Evolutionary conservation across 2,888 invertebrate genomes (phyloP), one percentile per base, ranked within the genome.

Genomic region (Agrotis clavis): DNA sequence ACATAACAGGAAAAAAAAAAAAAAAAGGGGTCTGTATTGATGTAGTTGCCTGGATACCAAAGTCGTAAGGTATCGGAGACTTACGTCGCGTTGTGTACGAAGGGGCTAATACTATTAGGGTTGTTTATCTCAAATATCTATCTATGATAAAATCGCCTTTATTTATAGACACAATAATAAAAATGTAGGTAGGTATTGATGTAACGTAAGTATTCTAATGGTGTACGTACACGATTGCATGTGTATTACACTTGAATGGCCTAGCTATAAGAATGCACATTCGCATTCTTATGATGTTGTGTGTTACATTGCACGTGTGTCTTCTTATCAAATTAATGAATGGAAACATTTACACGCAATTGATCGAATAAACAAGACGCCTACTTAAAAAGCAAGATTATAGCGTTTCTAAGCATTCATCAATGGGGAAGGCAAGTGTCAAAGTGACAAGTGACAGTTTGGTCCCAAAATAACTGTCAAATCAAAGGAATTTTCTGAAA

Each of bases 201-300:
- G 50, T 76, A 57, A n/a, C n/a, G n/a, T n/a, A n/a, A n/a, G n/a
- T n/a, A n/a, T 77, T 68, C 57, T 5, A 57, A 45, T 50, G n/a
- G 76, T 35, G 77, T 76, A 72, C n/a, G 6, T 30, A 30, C 30
- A 19, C 30, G 4, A 30, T 30, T 9, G 47, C 3, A 18, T 21
- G 60, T 18, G 9, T 67, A 63, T 14, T 16, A 57, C 21, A 13
- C 35, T 21, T 18, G 47, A 50, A 35, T 50, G 21, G n/a, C 9
- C 18, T 19, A 47, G 19, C 16, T 47, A 45, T 47, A 47, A 41
- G n/a, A 48, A 75, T 56, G 67, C 76, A 41, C 41, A 67, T 41
- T 19, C 56, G 21, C n/a, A n/a, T n/a, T n/a, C n/a, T n/a, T n/a
- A n/a, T n/a, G 25, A 41, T 54, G 25, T 48, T 18, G 41, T 19